Evolutionary conservation across 2,113 vertebrate genomes (phyloP), one percentile per base, ranked within the genome.

Genomic region (Collichthys lucidus): DNA sequence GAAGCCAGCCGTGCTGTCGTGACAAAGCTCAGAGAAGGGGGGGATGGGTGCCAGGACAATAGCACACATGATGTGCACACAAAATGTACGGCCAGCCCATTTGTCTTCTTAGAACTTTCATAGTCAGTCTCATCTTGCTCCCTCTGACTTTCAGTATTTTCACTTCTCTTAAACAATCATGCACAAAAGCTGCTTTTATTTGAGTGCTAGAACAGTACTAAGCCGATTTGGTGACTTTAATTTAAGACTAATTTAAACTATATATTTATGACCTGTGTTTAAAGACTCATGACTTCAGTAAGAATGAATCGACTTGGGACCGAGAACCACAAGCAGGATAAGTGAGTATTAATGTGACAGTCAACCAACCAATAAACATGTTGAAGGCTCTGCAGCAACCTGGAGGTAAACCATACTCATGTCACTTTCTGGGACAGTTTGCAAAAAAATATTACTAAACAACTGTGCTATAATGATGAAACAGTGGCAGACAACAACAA

Each of bases 21-120:
- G 74, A 87, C 65, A 88, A 70, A 63, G 65, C 67, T 85, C 59
- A 0, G 42, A 49, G 49, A 31, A 52, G 69, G 78, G 35, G 35
- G 77, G 87, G 82, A 47, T 29, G 60, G 75, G 71, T 44, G 31
- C 5, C 16, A 4, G 63, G 77, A 90, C 89, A 89, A 93, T 85
- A 76, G 86, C 77, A 20, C 76, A 53, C 57, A 72, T 77, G 76
- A 85, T 63, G 76, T 79, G 80, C 56, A 49, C 83, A 74, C 69
- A 87, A 84, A 83, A 87, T 83, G 75, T 86, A 64, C 20, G 20
- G 44, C 60, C 69, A 65, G 19, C 80, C 80, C 78, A 68, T 91
- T 92, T 81, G 83, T 88, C 86, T 89, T 86, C 64, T 77, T 77
- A 60, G 46, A 73, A 71, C 40, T 65, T 80, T 81, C 19, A 16